Evolutionary conservation across 2,113 vertebrate genomes (phyloP).

Genomic region (Odontophorus gujanensis): DNA sequence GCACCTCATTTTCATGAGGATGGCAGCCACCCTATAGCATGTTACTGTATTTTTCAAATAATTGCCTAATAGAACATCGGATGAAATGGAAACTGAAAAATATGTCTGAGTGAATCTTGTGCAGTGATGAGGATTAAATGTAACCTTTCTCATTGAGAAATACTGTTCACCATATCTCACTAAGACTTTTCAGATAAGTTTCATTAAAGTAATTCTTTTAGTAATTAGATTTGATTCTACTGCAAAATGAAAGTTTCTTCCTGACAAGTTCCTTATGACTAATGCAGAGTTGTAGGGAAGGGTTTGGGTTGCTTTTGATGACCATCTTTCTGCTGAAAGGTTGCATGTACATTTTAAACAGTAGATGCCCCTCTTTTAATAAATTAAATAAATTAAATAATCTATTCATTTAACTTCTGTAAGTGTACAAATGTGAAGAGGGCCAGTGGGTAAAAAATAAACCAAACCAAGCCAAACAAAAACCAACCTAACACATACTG

Average conservation of each 20-base stretch:
- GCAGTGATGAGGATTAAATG: background rate
- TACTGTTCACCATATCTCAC: background rate
- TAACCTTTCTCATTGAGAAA: background rate
- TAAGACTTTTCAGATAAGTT: background rate
- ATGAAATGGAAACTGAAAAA: background rate
- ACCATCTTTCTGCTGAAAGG: background rate
- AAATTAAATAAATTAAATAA: too few species aligned
- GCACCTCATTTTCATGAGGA: background rate
- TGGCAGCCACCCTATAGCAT: rapidly evolving
- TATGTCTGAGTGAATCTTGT: background rate
- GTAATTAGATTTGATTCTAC: background rate
- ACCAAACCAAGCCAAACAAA: background rate
- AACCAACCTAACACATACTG: background rate
- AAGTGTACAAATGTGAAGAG: background rate
- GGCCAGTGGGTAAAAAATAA: background rate
- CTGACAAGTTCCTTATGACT: background rate
- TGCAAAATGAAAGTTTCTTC: background rate
- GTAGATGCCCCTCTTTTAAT: background rate
- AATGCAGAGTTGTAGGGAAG: background rate
- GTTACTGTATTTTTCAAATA: background rate
- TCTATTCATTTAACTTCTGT: background rate
- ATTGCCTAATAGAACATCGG: background rate
- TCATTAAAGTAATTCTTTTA: conserved; percentile 8
- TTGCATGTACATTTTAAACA: background rate
- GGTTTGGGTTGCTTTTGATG: background rate